Evolutionary conservation across 2,797 vertebrate species (phyloP).

Genomic region (Mormyrops attenuatus): DNA sequence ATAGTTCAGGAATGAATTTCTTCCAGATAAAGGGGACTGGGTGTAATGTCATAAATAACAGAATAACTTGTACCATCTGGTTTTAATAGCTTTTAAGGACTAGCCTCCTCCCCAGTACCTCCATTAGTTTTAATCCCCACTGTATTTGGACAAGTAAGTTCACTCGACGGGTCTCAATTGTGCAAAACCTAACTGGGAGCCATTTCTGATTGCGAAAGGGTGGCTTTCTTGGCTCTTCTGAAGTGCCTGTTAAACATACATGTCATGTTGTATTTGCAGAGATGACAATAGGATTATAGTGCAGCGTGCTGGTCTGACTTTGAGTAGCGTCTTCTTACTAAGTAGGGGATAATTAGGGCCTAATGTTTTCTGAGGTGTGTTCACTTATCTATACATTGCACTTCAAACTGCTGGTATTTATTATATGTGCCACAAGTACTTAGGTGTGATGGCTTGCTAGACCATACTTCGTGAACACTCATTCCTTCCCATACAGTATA

Average conservation of each 20-base stretch:
- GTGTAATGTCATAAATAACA: not conserved
- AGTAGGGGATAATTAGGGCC: not conserved
- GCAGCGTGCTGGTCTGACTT: not conserved
- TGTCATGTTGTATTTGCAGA: not conserved
- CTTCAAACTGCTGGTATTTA: not conserved
- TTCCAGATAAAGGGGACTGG: constrained; percentile 1
- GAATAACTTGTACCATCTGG: not conserved
- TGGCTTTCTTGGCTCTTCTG: not conserved
- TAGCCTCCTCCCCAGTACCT: not conserved
- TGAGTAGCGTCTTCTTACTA: not conserved
- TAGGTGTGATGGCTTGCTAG: not conserved
- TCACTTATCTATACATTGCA: not conserved
- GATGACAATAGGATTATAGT: not conserved
- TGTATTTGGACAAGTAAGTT: not conserved
- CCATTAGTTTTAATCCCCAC: not conserved
- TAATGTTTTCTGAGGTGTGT: not conserved
- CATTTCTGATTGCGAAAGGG: not conserved
- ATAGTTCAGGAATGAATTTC: not conserved
- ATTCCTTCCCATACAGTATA: not conserved
- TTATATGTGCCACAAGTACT: not conserved
- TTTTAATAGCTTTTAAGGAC: not conserved
- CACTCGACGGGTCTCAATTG: not conserved
- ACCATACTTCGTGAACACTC: not conserved
- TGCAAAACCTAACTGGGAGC: not conserved
- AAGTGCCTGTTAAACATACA: not conserved